Evolutionary conservation across 1,140 invertebrate species (phyloP).

Genomic region (Drosophila kurseongensis): DNA sequence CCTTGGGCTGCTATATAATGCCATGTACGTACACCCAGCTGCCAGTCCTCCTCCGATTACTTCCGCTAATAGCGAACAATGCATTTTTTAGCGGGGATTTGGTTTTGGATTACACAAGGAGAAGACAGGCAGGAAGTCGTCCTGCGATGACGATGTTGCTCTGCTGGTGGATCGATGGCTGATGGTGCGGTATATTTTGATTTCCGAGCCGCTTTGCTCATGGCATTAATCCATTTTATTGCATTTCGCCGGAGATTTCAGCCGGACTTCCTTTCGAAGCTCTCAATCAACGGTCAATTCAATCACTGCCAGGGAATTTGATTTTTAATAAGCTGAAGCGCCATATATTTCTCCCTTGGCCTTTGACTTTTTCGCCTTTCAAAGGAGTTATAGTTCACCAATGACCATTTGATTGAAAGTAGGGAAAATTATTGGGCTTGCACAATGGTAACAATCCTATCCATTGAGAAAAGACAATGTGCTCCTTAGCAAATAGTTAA

Average conservation of each 20-base stretch:
- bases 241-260: constrained; percentile 30
- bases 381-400: background rate
- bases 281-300: constrained; percentile 14
- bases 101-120: constrained; percentile 35
- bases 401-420: background rate
- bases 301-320: constrained; percentile 13
- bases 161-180: constrained; percentile 15
- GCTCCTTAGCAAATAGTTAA: too few relatives aligned
- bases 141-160: background rate
- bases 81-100: constrained; percentile 51
- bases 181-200: constrained; percentile 19
- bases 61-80: constrained; percentile 54
- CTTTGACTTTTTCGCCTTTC: background rate
- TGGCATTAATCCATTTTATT: constrained; percentile 34
- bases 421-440: background rate
- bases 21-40: constrained; percentile 5
- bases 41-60: constrained; percentile 13
- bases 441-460: background rate
- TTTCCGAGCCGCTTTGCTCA: constrained; percentile 23
- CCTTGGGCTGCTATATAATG: constrained; percentile 20
- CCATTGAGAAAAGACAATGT: too few relatives aligned
- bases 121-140: constrained; percentile 26
- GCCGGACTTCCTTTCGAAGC: background rate
- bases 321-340: constrained; percentile 15
- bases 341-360: background rate